Percentiles rank a stretch among this genome's conserved stretches.
Conservation (phyloP, 2,888 invertebrate genomes). For the Horisme vitalbata region DNA sequence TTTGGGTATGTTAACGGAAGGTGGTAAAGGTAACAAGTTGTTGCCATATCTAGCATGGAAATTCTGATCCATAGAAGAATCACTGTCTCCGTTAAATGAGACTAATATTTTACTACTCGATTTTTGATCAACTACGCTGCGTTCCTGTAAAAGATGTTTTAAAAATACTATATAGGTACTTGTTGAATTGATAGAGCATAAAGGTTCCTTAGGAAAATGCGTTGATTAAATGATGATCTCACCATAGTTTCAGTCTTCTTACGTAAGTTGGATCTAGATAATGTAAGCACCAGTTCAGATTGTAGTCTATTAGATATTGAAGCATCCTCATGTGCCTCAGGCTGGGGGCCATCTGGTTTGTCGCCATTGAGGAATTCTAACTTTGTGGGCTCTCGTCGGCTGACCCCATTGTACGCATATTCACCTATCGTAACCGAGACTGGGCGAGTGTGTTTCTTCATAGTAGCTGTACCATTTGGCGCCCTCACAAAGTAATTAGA, state of each 20-base stretch:
- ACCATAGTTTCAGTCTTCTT: slow-evolving; percentile 87
- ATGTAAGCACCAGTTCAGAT: slow-evolving; percentile 88
- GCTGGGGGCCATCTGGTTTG: slow-evolving; percentile 60
- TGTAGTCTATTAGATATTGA: slow-evolving; percentile 86
- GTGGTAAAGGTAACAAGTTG: slow-evolving; percentile 73
- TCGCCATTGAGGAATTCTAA: slow-evolving; percentile 85
- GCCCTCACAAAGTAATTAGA: slow-evolving; percentile 86
- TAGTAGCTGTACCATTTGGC: slow-evolving; percentile 79
- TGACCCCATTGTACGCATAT: slow-evolving; percentile 83
- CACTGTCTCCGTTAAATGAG: slow-evolving; percentile 49
- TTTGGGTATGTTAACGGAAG: slow-evolving; percentile 75
- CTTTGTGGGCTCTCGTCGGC: slow-evolving; percentile 85
- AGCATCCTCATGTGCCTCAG: slow-evolving; percentile 61
- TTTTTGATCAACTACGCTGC: slow-evolving; percentile 33
- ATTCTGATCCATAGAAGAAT: slow-evolving; percentile 66
- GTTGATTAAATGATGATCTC: slow-evolving; percentile 45
- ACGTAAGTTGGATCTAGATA: slow-evolving; percentile 89
- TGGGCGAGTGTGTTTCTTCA: slow-evolving; percentile 82
- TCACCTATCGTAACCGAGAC: slow-evolving; percentile 89
- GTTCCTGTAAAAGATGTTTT: slow-evolving; percentile 59
- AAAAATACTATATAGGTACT: slow-evolving; percentile 2
- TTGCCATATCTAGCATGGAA: slow-evolving; percentile 79
- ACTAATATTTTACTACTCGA: slow-evolving; percentile 39
- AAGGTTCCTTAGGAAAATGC: neutral
- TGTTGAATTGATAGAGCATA: neutral